phyloP scores from a whole-genome alignment of 1,140 invertebrate species.

The Solenopsis invicta region DNA sequence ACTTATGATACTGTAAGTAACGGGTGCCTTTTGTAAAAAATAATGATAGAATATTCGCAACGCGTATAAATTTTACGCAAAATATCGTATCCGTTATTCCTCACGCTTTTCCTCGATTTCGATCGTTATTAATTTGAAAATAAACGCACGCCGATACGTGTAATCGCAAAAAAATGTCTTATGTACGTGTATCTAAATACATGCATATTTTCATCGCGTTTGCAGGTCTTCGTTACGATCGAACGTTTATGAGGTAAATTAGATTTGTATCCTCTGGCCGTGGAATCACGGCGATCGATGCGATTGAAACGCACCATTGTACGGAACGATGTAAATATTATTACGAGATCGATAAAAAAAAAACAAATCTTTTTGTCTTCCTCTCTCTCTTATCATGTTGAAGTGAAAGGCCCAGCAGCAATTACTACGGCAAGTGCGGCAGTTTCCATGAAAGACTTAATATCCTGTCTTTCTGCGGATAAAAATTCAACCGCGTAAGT shows the following conservation, averaged over 20 bases:
- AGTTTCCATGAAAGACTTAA: background rate
- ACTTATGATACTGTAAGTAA: background rate
- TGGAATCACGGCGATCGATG: constrained; percentile 31
- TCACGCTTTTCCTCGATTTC: background rate
- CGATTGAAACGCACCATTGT: background rate
- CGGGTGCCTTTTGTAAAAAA: background rate
- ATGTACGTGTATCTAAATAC: background rate
- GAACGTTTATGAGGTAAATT: constrained; percentile 33
- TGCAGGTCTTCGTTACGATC: background rate
- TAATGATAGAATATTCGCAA: background rate
- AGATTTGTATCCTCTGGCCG: constrained; percentile 29
- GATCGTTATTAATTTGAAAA: constrained; percentile 1
- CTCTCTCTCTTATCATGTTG: background rate
- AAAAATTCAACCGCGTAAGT: background rate
- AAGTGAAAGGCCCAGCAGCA: background rate
- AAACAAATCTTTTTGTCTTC: background rate
- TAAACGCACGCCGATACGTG: background rate
- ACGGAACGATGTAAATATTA: constrained; percentile 1
- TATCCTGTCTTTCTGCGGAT: background rate
- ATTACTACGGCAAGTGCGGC: background rate
- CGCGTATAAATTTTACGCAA: background rate
- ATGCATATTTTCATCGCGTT: background rate
- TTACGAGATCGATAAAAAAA: background rate
- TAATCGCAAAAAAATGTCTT: constrained; percentile 13
- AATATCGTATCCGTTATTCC: background rate